Evolutionary conservation across 2,888 invertebrate species (phyloP), one percentile per base, ranked within the genome.

Genomic region (Catonia carolina): DNA sequence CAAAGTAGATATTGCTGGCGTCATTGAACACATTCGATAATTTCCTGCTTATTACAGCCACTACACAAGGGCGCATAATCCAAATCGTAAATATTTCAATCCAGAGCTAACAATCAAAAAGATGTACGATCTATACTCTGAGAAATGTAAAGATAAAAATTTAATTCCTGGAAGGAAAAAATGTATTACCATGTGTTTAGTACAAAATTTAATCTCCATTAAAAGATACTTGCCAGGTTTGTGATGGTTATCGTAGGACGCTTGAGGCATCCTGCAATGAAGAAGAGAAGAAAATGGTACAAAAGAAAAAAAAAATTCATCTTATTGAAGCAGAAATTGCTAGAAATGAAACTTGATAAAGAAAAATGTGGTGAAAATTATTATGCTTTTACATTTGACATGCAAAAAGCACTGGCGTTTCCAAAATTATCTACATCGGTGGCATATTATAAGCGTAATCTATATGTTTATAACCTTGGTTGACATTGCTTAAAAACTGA

Each of bases 261-360:
- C 14, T 52, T 12, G 27, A 47, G 31, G 14, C 35, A 18, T 15
- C 27, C 8, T 8, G 22, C 12, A 27, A 56, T 36, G 56, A 51
- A 47, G 42, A 51, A 45, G 35, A 56, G 22, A 52, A 52, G 51
- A 56, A 35, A 23, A 10, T 31, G 14, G 42, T 56, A 42, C 27
- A 56, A 36, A 50, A 35, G 5, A 23, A 56, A 15, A 41, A 56
- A 23, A 35, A 52, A 52, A 35, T 56, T 10, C 45, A 56, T 56
- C 51, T 51, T 36, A 20, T 51, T 45, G 51, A 56, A 20, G 56
- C 56, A 42, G 56, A 56, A 45, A 52, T 51, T 45, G 45, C 52
- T 17, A 41, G 52, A 27, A 51, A 56, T 51, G 14, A 20, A 45
- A 45, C 23, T 23, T 17, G 45, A 45, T 45, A 27, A 14, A 23